Conservation (phyloP, 2,797 vertebrate species). For the Cuculus canorus region DNA sequence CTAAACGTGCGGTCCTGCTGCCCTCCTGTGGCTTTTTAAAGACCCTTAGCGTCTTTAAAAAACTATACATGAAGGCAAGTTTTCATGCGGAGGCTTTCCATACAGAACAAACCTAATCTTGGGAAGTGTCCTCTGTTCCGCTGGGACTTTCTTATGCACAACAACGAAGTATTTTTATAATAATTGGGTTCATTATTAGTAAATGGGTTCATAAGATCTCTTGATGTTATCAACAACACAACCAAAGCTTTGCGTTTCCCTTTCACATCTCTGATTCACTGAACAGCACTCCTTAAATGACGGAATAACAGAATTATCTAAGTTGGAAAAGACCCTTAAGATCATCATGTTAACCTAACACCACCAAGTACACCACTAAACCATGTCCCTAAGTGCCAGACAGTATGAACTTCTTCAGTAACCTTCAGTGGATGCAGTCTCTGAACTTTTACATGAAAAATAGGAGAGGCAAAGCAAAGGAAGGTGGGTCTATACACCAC, state of each 20-base stretch:
- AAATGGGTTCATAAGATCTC: background rate
- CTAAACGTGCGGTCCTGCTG: constrained; percentile 9
- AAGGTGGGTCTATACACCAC: background rate
- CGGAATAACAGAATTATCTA: background rate
- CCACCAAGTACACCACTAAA: background rate
- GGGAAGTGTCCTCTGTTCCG: background rate
- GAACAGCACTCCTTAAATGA: background rate
- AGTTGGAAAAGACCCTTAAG: background rate
- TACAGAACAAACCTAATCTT: rapidly evolving
- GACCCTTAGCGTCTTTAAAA: too few species aligned
- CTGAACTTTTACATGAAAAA: background rate
- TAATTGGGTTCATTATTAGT: background rate
- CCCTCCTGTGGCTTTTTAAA: constrained; percentile 21
- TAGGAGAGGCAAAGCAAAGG: background rate
- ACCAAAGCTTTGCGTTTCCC: background rate
- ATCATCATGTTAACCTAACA: rapidly evolving
- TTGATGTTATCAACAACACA: background rate
- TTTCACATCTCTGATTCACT: background rate
- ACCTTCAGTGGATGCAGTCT: background rate
- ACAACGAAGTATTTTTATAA: rapidly evolving
- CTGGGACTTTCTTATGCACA: rapidly evolving
- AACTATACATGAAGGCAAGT: rapidly evolving
- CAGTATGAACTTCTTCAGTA: background rate
- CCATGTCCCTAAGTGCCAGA: background rate
- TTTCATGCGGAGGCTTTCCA: rapidly evolving